Percentiles rank a stretch among this genome's conserved stretches.
These are phyloP conservation scores for Lysiphlebus fabarum DNA, from an alignment of 1,140 invertebrate genomes.

Conservation along the genomic window DNA sequence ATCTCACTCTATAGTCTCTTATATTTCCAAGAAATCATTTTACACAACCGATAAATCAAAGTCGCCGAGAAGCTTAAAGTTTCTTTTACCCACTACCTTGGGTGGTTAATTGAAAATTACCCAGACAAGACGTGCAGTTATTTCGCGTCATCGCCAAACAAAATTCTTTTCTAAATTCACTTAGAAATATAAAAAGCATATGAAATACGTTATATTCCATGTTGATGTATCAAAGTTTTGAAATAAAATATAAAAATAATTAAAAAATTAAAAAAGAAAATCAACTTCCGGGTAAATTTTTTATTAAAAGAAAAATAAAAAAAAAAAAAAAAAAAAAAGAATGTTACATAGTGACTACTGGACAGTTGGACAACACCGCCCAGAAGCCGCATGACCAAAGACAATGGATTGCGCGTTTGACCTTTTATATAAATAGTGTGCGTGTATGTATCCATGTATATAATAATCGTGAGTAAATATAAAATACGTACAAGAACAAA, in stretches of 20 bases:
- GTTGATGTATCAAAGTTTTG: background rate
- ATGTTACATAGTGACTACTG: slow-evolving; percentile 13
- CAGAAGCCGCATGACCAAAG: too few species aligned
- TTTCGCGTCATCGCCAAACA: slow-evolving; percentile 15
- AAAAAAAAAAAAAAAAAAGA: slow-evolving; percentile 7
- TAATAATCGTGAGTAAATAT: too few species aligned
- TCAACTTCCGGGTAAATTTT: slow-evolving; percentile 13
- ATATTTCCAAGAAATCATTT: slow-evolving; percentile 11
- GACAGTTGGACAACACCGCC: slow-evolving; percentile 13
- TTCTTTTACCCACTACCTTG: slow-evolving; percentile 14
- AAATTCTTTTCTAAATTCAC: slow-evolving; percentile 9
- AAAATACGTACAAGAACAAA: too few species aligned
- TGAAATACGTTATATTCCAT: too few species aligned
- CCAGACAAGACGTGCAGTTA: slow-evolving; percentile 14
- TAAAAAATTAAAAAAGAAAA: background rate
- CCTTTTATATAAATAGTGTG: too few species aligned
- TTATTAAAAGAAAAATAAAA: slow-evolving; percentile 3
- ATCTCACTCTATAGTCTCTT: too few species aligned
- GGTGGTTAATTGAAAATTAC: slow-evolving; percentile 20
- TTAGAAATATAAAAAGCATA: too few species aligned
- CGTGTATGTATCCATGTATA: too few species aligned
- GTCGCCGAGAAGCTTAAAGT: background rate
- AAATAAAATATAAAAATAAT: background rate
- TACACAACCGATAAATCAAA: slow-evolving; percentile 12
- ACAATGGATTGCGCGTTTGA: too few species aligned